A percentile compares a stretch with the other conserved stretches of the same genome.
phyloP scores from a whole-genome alignment of 2,797 vertebrate species.

The Aldrovandia affinis region DNA sequence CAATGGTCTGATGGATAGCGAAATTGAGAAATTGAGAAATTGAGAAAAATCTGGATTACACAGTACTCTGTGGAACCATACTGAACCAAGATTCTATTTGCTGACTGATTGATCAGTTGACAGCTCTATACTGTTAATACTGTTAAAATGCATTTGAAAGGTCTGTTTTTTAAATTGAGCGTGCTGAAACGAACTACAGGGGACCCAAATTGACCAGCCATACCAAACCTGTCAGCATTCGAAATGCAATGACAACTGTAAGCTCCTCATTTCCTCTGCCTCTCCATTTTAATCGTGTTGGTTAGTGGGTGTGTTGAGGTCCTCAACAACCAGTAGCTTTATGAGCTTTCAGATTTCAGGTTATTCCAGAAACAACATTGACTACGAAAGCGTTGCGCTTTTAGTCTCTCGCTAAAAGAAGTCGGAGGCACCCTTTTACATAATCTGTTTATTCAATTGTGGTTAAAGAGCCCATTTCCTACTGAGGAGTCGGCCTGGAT shows the following conservation, averaged over 20 bases:
- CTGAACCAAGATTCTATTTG: not conserved
- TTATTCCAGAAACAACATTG: not conserved
- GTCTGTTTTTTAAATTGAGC: not conserved
- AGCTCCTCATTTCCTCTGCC: not conserved
- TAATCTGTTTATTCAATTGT: slow-evolving; percentile 53
- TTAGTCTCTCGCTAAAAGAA: not conserved
- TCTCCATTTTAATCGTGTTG: not conserved
- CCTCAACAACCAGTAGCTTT: not conserved
- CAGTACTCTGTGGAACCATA: not conserved
- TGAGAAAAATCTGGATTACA: not conserved
- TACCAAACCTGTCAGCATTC: not conserved
- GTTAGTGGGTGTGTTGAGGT: not conserved
- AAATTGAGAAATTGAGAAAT: too few species aligned
- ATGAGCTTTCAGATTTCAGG: not conserved
- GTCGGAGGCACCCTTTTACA: slow-evolving; percentile 32
- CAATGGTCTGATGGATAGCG: too few species aligned
- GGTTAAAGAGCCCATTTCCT: slow-evolving; percentile 33
- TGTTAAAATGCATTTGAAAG: too few species aligned
- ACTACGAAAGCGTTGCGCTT: not conserved
- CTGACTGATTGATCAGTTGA: not conserved
- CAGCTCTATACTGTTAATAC: not conserved
- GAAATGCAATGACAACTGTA: not conserved
- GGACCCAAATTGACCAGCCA: not conserved
- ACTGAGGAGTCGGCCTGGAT: slow-evolving; percentile 28
- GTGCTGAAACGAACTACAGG: not conserved